phyloP scores from a whole-genome alignment of 1,140 invertebrate species.

The Condylostylus longicornis region DNA sequence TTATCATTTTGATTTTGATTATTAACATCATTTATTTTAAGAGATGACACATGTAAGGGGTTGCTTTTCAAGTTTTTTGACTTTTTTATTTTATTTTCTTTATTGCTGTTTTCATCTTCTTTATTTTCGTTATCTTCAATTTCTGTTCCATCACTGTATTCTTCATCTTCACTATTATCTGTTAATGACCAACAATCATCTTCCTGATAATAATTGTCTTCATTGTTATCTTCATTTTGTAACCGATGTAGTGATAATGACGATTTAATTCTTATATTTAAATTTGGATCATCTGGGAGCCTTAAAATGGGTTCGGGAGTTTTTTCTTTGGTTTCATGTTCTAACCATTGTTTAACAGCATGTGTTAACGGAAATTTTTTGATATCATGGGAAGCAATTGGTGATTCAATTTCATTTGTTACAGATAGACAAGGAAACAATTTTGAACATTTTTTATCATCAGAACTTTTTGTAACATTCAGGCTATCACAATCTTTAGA shows the following conservation, averaged over 20 bases:
- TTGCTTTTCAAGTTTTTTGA: slow-evolving; percentile 4
- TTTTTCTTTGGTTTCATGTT: slow-evolving; percentile 1
- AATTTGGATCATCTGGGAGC: slow-evolving; percentile 1
- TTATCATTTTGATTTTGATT: neutral
- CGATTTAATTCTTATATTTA: neutral
- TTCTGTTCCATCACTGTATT: neutral
- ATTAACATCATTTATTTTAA: too few species aligned
- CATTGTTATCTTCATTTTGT: neutral
- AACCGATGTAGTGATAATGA: neutral
- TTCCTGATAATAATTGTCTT: neutral
- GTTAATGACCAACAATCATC: slow-evolving; percentile 1
- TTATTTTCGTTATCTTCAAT: neutral
- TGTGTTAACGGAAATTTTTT: slow-evolving; percentile 2
- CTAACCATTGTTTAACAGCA: slow-evolving; percentile 2
- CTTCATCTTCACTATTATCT: too few species aligned
- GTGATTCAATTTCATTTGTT: too few species aligned
- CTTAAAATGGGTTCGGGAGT: slow-evolving; percentile 2
- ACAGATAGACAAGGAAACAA: too few species aligned
- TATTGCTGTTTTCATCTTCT: neutral
- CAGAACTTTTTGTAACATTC: too few species aligned
- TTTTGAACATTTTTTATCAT: too few species aligned
- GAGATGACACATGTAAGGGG: slow-evolving; percentile 2
- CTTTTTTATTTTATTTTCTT: too few species aligned
- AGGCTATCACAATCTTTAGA: too few species aligned
- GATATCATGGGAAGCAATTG: too few species aligned